These are phyloP conservation scores for Xiphorhynchus erythropygius DNA, from an alignment of 2,797 vertebrate genomes.

Conservation along the genomic window DNA sequence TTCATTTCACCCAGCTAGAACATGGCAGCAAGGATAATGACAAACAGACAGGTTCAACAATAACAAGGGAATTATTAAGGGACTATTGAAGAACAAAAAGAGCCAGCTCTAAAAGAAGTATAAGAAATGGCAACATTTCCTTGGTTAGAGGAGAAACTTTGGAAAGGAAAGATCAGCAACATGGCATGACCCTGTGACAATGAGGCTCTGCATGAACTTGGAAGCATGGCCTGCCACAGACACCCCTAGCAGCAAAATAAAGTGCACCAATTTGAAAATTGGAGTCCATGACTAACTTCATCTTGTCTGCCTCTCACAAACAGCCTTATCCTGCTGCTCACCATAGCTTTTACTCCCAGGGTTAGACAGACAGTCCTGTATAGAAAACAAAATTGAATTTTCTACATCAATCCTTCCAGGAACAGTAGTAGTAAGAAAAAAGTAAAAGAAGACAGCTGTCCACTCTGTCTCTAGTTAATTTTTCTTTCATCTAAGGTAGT, in stretches of 20 bases:
- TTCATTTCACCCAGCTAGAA: neutral
- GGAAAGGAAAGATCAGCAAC: neutral
- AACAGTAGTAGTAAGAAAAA: neutral
- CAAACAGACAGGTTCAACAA: neutral
- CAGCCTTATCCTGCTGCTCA: neutral
- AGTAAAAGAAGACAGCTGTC: neutral
- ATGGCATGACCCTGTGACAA: neutral
- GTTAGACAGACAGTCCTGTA: rapidly evolving
- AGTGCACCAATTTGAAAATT: neutral
- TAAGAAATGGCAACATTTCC: neutral
- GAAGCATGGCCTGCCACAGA: neutral
- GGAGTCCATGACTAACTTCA: neutral
- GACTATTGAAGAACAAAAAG: neutral
- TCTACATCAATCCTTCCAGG: neutral
- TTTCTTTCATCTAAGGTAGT: neutral
- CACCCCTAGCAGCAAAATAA: neutral
- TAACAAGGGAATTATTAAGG: neutral
- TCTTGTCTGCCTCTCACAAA: neutral
- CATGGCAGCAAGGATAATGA: neutral
- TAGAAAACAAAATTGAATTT: neutral
- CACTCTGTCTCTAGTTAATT: neutral
- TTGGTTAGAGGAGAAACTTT: neutral
- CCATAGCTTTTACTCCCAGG: neutral
- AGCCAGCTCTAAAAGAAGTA: neutral
- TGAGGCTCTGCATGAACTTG: rapidly evolving